Percentiles rank a stretch among this genome's conserved stretches.
These are phyloP conservation scores for Pipistrellus nathusii DNA, from an alignment of 2,797 vertebrate species.

Conservation along the genomic window DNA sequence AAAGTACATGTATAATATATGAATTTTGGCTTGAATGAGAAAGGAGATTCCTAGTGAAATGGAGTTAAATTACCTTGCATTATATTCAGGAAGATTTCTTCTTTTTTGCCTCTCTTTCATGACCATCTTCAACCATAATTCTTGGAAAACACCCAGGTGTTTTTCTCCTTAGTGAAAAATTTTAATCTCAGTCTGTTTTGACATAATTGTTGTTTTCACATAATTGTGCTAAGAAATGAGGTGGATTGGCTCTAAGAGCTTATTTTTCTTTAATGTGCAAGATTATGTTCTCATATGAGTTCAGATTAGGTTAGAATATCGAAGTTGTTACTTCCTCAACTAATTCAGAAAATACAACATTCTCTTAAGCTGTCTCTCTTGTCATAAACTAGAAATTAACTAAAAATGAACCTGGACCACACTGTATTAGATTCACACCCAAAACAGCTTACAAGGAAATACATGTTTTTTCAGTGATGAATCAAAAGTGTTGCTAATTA, in stretches of 20 bases:
- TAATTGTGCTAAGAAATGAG: background rate
- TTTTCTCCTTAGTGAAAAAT: background rate
- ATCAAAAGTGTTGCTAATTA: conserved; percentile 23
- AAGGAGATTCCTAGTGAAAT: background rate
- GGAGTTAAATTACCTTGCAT: background rate
- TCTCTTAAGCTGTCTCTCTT: background rate
- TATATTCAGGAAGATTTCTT: background rate
- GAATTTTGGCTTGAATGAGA: background rate
- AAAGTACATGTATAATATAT: background rate
- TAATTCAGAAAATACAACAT: background rate
- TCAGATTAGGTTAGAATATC: background rate
- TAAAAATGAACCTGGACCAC: background rate
- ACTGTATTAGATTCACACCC: background rate
- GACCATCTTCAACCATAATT: background rate
- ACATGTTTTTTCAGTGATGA: conserved; percentile 35
- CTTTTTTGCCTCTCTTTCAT: background rate
- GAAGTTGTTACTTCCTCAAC: background rate
- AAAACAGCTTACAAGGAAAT: conserved; percentile 40
- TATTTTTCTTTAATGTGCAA: background rate
- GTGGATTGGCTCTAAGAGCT: background rate
- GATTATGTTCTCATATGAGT: background rate
- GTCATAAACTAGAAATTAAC: background rate
- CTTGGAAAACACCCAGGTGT: background rate
- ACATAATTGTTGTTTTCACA: background rate
- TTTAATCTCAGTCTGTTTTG: background rate